Percentiles rank a stretch among this genome's conserved stretches.
Conservation (phyloP, 2,797 vertebrate species). For the Iguana delicatissima region DNA sequence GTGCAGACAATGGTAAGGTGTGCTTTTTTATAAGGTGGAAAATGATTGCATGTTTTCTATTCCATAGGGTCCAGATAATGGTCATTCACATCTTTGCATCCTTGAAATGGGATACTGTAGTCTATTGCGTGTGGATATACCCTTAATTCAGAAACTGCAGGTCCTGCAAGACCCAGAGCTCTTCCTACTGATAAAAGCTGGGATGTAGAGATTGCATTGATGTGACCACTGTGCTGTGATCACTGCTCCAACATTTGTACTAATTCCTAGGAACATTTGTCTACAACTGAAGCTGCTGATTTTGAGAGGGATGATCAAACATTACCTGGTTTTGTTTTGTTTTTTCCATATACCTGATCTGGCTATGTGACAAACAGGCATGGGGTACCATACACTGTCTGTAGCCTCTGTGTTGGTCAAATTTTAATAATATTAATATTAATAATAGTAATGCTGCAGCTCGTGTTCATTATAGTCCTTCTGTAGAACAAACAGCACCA, state of each 20-base stretch:
- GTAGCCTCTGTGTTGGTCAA: slow-evolving; percentile 20
- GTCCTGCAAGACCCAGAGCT: background rate
- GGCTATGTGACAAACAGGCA: background rate
- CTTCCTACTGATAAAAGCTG: background rate
- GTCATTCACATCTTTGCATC: background rate
- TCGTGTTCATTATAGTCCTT: background rate
- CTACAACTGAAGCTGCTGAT: background rate
- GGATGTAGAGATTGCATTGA: background rate
- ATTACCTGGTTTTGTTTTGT: no score
- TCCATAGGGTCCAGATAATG: background rate
- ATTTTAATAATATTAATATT: background rate
- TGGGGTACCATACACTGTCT: slow-evolving; percentile 5
- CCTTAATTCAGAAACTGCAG: background rate
- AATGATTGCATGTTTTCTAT: background rate
- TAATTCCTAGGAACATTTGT: background rate
- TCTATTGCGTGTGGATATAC: background rate
- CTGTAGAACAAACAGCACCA: background rate
- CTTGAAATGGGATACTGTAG: background rate
- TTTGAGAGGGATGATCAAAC: background rate
- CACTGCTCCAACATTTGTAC: background rate
- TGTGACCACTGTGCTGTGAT: no score
- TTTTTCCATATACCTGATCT: background rate
- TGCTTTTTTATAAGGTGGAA: background rate
- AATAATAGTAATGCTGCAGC: background rate
- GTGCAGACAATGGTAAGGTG: background rate